Base-by-base conservation (phyloP, 2,797 vertebrate genomes). In the Mus minutoides region DNA sequence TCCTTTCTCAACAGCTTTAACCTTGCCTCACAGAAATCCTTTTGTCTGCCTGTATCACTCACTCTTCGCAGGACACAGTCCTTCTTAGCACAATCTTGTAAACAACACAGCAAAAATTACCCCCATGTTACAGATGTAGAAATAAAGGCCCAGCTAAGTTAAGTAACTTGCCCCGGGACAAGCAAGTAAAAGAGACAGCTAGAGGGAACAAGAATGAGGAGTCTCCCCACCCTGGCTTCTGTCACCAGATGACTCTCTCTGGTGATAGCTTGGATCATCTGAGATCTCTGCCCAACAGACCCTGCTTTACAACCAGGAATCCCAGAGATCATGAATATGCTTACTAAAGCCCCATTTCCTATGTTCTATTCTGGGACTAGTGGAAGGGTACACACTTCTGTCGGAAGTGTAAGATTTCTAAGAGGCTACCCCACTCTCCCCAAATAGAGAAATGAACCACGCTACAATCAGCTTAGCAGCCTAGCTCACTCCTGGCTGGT, bases 1-100 rank as follows among this genome's bases (percentile, higher is more conserved):
- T 96, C 71, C 3, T 62, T 88, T 91, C 84, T 90, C 88, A 79
- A 58, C 46, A 76, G 52, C 6, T 6, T 75, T 56, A 75, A 37
- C 11, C 67, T 31, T 60, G 84, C 82, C 76, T 94, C 22, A 92
- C 37, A 95, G 88, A 90, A 94, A 92, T 29, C 26, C 43, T 49
- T 93, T 92, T 67, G 92, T 73, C 67, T 88, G 69, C 4, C 40
- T 5, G 2, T 21, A 31, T 71, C 62, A 62, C 43, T 97, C 46
- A 73, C 52, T 58, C 77, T 91, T 87, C 69, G 56, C 76, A 88
- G 60, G 89, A 69, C 86, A 58, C 4, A 62, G 85, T 86, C 62
- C 88, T 94, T 87, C 91, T 88, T 84, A 73, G 88, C 46, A 87
- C 58, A 75, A 64, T 73, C 43, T 89, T 58, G 40, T 43, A 85